Percentiles rank a stretch among this genome's conserved stretches.
Conservation (phyloP, 2,888 invertebrate genomes). For the Chalcosyrphus nemorum region DNA sequence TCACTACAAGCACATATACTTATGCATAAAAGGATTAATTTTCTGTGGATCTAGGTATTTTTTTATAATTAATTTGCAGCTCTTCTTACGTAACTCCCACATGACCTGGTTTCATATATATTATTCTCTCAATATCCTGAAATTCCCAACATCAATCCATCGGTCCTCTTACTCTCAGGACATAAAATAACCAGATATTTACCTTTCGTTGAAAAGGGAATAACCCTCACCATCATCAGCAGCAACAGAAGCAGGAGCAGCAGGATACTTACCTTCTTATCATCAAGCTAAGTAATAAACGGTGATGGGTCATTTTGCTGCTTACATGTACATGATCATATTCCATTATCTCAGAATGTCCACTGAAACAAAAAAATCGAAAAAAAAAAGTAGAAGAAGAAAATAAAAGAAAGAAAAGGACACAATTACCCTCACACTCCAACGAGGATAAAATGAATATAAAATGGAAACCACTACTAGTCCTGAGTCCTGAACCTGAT, state of each 20-base stretch:
- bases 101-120: not conserved
- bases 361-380: conserved; percentile 44
- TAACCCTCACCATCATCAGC: conserved; percentile 8
- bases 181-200: not conserved
- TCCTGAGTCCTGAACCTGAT: conserved; percentile 39
- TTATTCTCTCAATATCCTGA: not conserved
- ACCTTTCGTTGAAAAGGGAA: not conserved
- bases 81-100: no score
- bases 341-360: conserved; percentile 45
- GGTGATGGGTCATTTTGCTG: conserved; percentile 55
- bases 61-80: no score
- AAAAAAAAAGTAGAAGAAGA: no score
- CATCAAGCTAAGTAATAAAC: conserved; percentile 51
- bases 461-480: conserved; percentile 22
- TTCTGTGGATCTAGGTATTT: no score
- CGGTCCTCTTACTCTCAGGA: not conserved
- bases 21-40: no score
- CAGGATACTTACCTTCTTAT: conserved; percentile 40
- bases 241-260: no score
- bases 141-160: not conserved
- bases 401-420: conserved; percentile 2
- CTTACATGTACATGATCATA: conserved; percentile 54
- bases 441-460: conserved; percentile 22
- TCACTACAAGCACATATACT: no score
- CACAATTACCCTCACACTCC: conserved; percentile 34